Percentiles rank a stretch among this genome's conserved stretches.
Evolutionary conservation across 2,113 vertebrate genomes (phyloP).

Genomic region (Nipponia nippon): DNA sequence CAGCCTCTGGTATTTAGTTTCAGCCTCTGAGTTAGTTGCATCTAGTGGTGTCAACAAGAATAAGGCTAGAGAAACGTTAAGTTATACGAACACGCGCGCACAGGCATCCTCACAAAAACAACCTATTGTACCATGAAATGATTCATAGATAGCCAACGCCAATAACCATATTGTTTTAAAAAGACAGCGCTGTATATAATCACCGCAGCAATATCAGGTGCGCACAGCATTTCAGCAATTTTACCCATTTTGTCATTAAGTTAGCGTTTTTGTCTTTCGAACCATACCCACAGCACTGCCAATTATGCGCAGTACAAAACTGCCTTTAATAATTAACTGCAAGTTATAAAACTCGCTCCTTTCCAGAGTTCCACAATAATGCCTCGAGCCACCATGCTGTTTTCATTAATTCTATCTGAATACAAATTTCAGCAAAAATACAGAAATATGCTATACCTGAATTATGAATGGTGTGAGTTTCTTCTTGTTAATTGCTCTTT

Average conservation of each 20-base stretch:
- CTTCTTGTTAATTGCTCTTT: slow-evolving; percentile 97
- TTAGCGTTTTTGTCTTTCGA: neutral
- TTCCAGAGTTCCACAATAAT: neutral
- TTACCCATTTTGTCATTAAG: neutral
- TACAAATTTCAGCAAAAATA: neutral
- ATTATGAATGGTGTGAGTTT: slow-evolving; percentile 92
- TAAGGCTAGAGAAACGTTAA: neutral
- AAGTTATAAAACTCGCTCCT: neutral
- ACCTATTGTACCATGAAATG: neutral
- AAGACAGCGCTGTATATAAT: neutral
- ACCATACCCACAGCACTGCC: neutral
- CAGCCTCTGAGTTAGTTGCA: neutral
- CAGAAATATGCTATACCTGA: slow-evolving; percentile 74
- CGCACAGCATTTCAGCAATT: neutral
- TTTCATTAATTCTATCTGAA: neutral
- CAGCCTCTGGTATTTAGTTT: slow-evolving; percentile 47
- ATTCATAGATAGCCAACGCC: neutral
- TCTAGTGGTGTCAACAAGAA: neutral
- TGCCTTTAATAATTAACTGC: neutral
- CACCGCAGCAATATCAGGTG: rapidly evolving
- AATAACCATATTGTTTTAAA: neutral
- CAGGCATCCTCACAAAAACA: neutral
- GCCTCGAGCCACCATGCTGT: neutral
- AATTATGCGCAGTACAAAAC: neutral
- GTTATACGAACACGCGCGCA: neutral